phyloP scores from a whole-genome alignment of 1,140 invertebrate species.

The Phortica variegata region DNA sequence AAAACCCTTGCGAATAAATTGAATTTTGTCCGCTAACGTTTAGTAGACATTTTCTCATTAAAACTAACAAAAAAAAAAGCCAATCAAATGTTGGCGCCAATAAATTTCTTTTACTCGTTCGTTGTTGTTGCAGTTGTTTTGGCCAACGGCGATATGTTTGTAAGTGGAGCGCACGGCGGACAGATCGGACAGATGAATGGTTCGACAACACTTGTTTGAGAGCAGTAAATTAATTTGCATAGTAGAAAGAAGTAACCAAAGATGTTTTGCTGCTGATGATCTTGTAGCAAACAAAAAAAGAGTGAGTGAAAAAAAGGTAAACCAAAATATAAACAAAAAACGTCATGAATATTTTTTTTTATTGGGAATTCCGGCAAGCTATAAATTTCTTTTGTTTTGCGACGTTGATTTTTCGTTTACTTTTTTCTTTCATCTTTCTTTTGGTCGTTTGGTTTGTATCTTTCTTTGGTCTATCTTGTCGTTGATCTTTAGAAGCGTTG shows the following conservation, averaged over 20 bases:
- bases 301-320: background rate
- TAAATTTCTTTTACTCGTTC: background rate
- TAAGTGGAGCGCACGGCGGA: slow-evolving; percentile 1
- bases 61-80: too few species aligned
- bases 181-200: slow-evolving; percentile 28
- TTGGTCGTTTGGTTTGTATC: slow-evolving; percentile 17
- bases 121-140: slow-evolving; percentile 1
- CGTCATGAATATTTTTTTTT: slow-evolving; percentile 34
- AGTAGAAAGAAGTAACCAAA: slow-evolving; percentile 8
- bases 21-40: too few species aligned
- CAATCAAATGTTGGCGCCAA: too few species aligned
- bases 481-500: slow-evolving; percentile 10
- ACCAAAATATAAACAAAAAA: slow-evolving; percentile 7
- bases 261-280: slow-evolving; percentile 35
- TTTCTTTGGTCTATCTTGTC: slow-evolving; percentile 12
- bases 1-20: too few species aligned
- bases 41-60: too few species aligned
- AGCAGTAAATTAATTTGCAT: slow-evolving; percentile 18
- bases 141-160: background rate
- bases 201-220: slow-evolving; percentile 47
- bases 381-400: slow-evolving; percentile 38
- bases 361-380: slow-evolving; percentile 35
- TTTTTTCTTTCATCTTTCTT: slow-evolving; percentile 34
- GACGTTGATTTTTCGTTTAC: slow-evolving; percentile 20
- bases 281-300: too few species aligned